phyloP scores from a whole-genome alignment of 2,888 invertebrate species.

The Anorthoa munda region DNA sequence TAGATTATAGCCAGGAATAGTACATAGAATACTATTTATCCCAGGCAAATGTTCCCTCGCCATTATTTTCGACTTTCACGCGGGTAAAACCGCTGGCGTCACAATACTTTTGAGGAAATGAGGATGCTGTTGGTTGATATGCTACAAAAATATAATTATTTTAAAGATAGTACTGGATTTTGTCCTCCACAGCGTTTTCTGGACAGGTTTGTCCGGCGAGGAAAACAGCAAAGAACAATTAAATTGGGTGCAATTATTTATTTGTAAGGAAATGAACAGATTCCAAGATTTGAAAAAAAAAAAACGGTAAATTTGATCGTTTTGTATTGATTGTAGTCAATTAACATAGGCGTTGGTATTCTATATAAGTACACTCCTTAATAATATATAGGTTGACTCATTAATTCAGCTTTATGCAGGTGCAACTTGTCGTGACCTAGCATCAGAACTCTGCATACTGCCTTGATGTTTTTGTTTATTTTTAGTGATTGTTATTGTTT shows the following conservation, averaged over 20 bases:
- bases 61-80: no score
- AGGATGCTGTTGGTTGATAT: background rate
- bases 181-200: background rate
- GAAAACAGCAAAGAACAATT: background rate
- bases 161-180: background rate
- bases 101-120: background rate
- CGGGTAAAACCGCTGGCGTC: no score
- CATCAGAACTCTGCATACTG: conserved; percentile 17
- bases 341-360: background rate
- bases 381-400: background rate
- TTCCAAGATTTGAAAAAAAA: conserved; percentile 3
- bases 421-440: conserved; percentile 14
- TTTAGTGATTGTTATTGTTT: no score
- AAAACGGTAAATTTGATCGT: background rate
- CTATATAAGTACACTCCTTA: background rate
- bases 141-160: background rate
- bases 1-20: no score
- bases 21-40: no score
- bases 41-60: no score
- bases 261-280: background rate
- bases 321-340: background rate
- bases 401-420: conserved; percentile 7
- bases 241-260: background rate
- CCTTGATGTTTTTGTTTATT: no score
- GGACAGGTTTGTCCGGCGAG: background rate